Percentiles rank a stretch among this genome's conserved stretches.
Evolutionary conservation across 2,888 invertebrate genomes (phyloP).

Genomic region (Dyspetes luteomarginatus): DNA sequence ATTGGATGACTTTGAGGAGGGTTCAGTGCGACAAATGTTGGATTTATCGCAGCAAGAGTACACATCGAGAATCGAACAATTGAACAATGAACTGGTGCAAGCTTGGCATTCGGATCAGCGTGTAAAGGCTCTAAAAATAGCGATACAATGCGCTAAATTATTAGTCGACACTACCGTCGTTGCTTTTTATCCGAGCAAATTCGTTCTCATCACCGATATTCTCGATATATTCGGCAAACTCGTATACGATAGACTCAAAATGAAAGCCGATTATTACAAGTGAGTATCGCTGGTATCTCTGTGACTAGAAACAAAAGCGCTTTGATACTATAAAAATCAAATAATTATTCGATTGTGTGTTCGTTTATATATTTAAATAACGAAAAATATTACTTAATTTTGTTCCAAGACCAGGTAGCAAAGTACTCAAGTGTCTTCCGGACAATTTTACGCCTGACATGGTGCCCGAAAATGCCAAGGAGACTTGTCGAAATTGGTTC

Average conservation of each 20-base stretch:
- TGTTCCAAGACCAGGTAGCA: conserved; percentile 84
- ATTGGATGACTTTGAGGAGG: conserved; percentile 97
- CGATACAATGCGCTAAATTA: conserved; percentile 98
- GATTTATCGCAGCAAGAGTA: conserved; percentile 97
- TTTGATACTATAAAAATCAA: background rate
- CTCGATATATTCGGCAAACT: conserved; percentile 96
- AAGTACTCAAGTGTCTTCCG: conserved; percentile 84
- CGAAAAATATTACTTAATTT: conserved; percentile 49
- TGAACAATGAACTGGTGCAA: conserved; percentile 94
- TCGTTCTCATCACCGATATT: conserved; percentile 97
- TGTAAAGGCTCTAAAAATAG: conserved; percentile 97
- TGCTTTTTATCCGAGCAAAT: conserved; percentile 99
- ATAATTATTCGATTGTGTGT: background rate
- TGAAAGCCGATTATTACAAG: conserved; percentile 88
- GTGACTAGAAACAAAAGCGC: conserved; percentile 29
- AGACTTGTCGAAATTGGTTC: conserved; percentile 99
- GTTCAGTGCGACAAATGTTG: conserved; percentile 92
- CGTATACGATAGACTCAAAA: conserved; percentile 92
- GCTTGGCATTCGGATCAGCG: conserved; percentile 98
- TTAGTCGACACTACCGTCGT: conserved; percentile 94
- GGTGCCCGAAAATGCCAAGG: conserved; percentile 94
- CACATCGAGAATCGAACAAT: conserved; percentile 92
- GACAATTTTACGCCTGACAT: conserved; percentile 91
- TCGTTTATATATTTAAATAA: background rate
- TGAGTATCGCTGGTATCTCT: conserved; percentile 76